Percentiles rank a stretch among this genome's conserved stretches.
Evolutionary conservation across 64 coral and sea anemone species (phyloP).

Genomic region (Actinia equina): DNA sequence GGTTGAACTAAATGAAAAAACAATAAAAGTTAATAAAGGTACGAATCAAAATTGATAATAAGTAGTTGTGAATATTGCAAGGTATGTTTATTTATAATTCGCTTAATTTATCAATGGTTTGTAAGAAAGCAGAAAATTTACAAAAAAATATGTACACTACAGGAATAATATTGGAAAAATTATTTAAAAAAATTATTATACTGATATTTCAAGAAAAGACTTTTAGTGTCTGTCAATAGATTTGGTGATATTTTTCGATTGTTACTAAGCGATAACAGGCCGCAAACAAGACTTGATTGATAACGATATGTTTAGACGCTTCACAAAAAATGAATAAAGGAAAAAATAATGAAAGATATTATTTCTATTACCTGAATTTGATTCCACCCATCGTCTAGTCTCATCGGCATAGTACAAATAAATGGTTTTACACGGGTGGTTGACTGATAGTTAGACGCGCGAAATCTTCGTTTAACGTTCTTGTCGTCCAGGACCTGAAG

Average conservation of each 20-base stretch:
- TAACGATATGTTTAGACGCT: background rate
- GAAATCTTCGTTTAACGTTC: constrained; percentile 92
- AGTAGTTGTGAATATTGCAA: background rate
- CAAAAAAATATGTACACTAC: background rate
- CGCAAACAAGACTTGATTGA: constrained; percentile 26
- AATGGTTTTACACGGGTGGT: constrained; percentile 99
- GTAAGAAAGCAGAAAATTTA: background rate
- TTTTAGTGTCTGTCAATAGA: background rate
- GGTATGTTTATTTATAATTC: no score
- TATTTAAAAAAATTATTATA: background rate
- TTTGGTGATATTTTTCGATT: background rate
- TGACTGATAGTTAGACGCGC: constrained; percentile 98
- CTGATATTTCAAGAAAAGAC: background rate
- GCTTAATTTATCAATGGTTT: background rate
- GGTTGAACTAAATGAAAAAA: constrained; percentile 75
- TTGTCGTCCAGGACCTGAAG: constrained; percentile 99
- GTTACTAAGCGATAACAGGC: constrained; percentile 20
- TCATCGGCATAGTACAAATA: constrained; percentile 99
- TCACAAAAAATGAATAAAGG: background rate
- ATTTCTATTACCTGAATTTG: constrained; percentile 88
- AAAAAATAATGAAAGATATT: constrained; percentile 17
- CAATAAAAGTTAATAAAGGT: constrained; percentile 13
- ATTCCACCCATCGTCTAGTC: constrained; percentile 99
- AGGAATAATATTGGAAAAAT: background rate
- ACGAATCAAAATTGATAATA: background rate